Conservation (phyloP, 2,888 invertebrate genomes). For the Oscheius sp. region DNA sequence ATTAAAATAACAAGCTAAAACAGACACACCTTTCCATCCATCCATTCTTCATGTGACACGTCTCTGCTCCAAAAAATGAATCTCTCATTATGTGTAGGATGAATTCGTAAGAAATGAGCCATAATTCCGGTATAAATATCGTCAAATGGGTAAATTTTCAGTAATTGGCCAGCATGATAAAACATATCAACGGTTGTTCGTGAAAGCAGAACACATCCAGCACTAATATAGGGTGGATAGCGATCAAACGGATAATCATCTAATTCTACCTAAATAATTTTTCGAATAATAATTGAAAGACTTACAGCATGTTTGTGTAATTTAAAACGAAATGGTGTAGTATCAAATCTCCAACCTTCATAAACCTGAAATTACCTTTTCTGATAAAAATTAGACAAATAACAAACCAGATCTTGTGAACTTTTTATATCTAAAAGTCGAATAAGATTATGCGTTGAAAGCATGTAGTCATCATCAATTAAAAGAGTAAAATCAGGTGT, state of each 20-base stretch:
- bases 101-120: slow-evolving; percentile 35
- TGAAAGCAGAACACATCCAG: slow-evolving; percentile 60
- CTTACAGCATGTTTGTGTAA: slow-evolving; percentile 58
- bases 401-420: slow-evolving; percentile 8
- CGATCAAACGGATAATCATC: slow-evolving; percentile 61
- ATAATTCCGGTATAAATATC: slow-evolving; percentile 64
- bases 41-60: slow-evolving; percentile 23
- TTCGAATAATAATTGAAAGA: not conserved
- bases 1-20: not conserved
- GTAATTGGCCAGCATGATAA: slow-evolving; percentile 15
- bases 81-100: slow-evolving; percentile 41
- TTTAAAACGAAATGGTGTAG: slow-evolving; percentile 61
- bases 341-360: slow-evolving; percentile 62
- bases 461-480: slow-evolving; percentile 67
- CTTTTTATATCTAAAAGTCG: slow-evolving; percentile 25
- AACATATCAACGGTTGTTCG: slow-evolving; percentile 10
- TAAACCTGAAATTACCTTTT: slow-evolving; percentile 37
- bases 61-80: slow-evolving; percentile 44
- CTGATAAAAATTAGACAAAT: not conserved
- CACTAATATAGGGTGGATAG: slow-evolving; percentile 68
- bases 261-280: slow-evolving; percentile 1
- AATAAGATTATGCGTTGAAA: slow-evolving; percentile 53
- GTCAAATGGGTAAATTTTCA: slow-evolving; percentile 56
- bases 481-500: slow-evolving; percentile 58
- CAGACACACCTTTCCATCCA: slow-evolving; percentile 20